A percentile compares a stretch with the other conserved stretches of the same genome.
phyloP scores from a whole-genome alignment of 1,140 invertebrate species.

The Parasteatoda tepidariorum region DNA sequence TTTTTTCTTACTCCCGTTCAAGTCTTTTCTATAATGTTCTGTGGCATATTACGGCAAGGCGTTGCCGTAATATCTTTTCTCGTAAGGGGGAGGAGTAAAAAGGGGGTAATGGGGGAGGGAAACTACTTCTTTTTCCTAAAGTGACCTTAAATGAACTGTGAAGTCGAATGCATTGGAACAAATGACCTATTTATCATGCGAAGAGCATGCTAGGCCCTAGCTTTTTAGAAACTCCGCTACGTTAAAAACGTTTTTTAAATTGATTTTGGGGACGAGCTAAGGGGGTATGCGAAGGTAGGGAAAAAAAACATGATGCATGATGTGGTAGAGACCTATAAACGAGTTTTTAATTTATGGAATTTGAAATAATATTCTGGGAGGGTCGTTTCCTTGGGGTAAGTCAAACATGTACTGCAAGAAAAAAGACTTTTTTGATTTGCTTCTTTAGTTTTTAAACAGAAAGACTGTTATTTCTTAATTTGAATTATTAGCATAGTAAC shows the following conservation, averaged over 20 bases:
- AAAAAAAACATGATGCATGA: neutral
- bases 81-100: neutral
- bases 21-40: neutral
- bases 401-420: neutral
- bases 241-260: conserved; percentile 29
- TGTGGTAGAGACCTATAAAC: neutral
- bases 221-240: neutral
- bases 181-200: conserved; percentile 49
- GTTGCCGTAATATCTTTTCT: conserved; percentile 11
- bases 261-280: conserved; percentile 15
- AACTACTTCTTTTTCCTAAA: conserved; percentile 1
- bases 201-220: neutral
- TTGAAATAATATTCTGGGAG: neutral
- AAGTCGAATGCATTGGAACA: conserved; percentile 50
- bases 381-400: neutral
- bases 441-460: too few relatives aligned
- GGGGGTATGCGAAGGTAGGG: neutral
- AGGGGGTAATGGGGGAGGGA: neutral
- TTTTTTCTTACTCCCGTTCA: neutral
- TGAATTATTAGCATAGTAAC: too few relatives aligned
- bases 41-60: neutral
- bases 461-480: too few relatives aligned
- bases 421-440: too few relatives aligned
- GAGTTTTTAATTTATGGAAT: conserved; percentile 9
- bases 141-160: conserved; percentile 56